phyloP scores from a whole-genome alignment of 2,797 vertebrate species.

The Macropodus opercularis region DNA sequence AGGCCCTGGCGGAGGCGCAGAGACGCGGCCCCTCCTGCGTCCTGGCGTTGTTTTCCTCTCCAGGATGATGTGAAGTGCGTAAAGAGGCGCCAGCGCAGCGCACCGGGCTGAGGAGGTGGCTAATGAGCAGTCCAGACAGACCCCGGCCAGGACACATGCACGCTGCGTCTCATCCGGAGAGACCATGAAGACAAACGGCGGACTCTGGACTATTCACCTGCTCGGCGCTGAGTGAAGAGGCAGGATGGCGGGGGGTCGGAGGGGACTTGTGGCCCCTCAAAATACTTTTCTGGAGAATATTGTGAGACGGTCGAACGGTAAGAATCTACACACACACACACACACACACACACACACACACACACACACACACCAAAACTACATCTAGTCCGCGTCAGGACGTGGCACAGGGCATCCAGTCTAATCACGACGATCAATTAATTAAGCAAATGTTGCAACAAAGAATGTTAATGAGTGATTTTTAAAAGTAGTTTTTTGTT shows the following conservation, averaged over 20 bases:
- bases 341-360: too few species aligned
- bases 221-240: slow-evolving; percentile 77
- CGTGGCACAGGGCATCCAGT: neutral
- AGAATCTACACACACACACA: slow-evolving; percentile 50
- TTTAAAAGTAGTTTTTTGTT: slow-evolving; percentile 17
- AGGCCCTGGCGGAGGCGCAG: slow-evolving; percentile 11
- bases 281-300: slow-evolving; percentile 99
- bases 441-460: neutral
- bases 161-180: slow-evolving; percentile 31
- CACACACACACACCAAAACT: neutral
- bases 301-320: slow-evolving; percentile 96
- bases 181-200: slow-evolving; percentile 68
- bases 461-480: slow-evolving; percentile 10
- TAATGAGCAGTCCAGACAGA: slow-evolving; percentile 42
- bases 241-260: slow-evolving; percentile 92
- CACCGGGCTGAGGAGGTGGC: slow-evolving; percentile 42
- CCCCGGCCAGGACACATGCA: slow-evolving; percentile 25
- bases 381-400: neutral
- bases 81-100: slow-evolving; percentile 67
- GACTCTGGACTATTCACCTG: slow-evolving; percentile 54
- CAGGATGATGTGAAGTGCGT: slow-evolving; percentile 65
- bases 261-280: slow-evolving; percentile 97
- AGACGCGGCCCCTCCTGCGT: slow-evolving; percentile 50
- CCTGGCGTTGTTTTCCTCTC: slow-evolving; percentile 59
- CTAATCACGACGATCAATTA: slow-evolving; percentile 4